Conservation (phyloP, 2,113 vertebrate species). For the Grus americana region DNA sequence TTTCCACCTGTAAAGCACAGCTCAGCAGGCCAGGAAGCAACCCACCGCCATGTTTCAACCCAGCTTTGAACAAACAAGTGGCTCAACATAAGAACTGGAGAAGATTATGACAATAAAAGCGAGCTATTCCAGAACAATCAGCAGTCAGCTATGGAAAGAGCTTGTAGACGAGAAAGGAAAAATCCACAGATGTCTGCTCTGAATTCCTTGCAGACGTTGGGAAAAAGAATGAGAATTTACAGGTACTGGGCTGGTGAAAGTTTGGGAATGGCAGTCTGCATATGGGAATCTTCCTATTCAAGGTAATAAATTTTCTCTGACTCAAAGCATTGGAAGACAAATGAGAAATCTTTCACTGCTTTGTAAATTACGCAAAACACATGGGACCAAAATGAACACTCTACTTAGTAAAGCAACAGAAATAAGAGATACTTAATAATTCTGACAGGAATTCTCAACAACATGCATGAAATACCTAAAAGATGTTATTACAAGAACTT, state of each 20-base stretch:
- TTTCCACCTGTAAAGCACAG: not conserved
- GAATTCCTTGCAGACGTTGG: not conserved
- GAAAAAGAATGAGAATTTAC: not conserved
- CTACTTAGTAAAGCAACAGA: constrained; percentile 20
- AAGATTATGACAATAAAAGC: not conserved
- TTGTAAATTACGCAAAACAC: constrained; percentile 42
- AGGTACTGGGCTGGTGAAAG: not conserved
- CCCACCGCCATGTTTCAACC: not conserved
- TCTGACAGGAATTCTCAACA: constrained; percentile 28
- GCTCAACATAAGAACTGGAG: fast-evolving
- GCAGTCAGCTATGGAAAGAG: not conserved
- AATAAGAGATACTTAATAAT: constrained; percentile 25
- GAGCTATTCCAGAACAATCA: not conserved
- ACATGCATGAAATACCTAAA: not conserved
- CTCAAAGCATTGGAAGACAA: constrained; percentile 14
- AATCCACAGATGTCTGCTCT: not conserved
- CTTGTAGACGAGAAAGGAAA: not conserved
- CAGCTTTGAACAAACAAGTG: not conserved
- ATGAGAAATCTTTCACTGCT: constrained; percentile 12
- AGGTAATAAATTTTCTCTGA: constrained; percentile 31
- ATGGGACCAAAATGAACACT: constrained; percentile 8
- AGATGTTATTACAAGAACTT: not conserved
- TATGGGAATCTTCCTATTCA: not conserved
- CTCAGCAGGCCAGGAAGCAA: not conserved
- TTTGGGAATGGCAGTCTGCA: not conserved